phyloP scores from a whole-genome alignment of 2,888 invertebrate species.

The Endomychus coccineus region DNA sequence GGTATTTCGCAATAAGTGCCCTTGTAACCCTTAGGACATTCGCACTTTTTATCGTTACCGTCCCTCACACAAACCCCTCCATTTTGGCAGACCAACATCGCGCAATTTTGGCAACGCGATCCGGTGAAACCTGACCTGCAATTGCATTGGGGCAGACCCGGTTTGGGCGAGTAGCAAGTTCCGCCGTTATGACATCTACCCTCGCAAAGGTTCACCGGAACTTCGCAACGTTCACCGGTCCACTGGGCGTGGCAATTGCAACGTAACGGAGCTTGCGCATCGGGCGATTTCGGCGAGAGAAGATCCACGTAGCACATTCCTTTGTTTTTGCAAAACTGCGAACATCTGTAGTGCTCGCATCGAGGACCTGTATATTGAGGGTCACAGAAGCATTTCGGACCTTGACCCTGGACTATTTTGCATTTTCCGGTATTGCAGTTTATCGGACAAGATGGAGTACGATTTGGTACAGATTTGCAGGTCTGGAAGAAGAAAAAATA shows the following conservation, averaged over 20 bases:
- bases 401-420: constrained; percentile 43
- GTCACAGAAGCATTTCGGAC: constrained; percentile 58
- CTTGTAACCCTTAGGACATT: constrained; percentile 50
- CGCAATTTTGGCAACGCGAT: constrained; percentile 52
- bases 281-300: constrained; percentile 28
- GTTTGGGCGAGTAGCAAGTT: constrained; percentile 45
- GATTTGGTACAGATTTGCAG: constrained; percentile 32
- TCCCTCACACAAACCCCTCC: constrained; percentile 51
- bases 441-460: constrained; percentile 44
- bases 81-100: constrained; percentile 52
- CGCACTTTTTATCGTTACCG: constrained; percentile 45
- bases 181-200: constrained; percentile 55
- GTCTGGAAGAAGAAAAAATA: constrained; percentile 47
- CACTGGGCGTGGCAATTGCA: constrained; percentile 57
- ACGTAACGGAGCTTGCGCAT: constrained; percentile 35
- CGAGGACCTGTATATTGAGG: constrained; percentile 56
- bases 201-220: constrained; percentile 50
- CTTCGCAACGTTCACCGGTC: constrained; percentile 60
- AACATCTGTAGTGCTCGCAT: constrained; percentile 64
- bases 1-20: constrained; percentile 45
- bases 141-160: constrained; percentile 40
- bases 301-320: constrained; percentile 49
- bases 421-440: constrained; percentile 58
- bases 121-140: constrained; percentile 51
- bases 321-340: constrained; percentile 59